Percentiles rank a stretch among this genome's conserved stretches.
Conservation (phyloP, 2,797 vertebrate genomes). For the Periparus ater region DNA sequence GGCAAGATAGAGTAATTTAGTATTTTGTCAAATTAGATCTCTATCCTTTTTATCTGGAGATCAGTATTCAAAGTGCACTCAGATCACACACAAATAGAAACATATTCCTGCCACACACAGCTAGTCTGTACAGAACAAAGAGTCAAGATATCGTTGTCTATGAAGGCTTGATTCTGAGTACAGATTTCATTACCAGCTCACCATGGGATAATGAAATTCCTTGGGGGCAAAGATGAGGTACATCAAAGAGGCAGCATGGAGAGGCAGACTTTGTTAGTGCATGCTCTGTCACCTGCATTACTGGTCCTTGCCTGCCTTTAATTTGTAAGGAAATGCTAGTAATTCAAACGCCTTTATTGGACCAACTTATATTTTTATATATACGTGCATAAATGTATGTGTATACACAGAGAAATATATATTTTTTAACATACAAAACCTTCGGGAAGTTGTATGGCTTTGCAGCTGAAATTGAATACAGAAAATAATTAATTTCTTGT, state of each 20-base stretch:
- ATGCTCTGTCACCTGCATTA: constrained; percentile 60
- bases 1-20: constrained; percentile 62
- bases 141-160: constrained; percentile 66
- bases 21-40: constrained; percentile 71
- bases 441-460: constrained; percentile 6
- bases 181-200: constrained; percentile 73
- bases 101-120: constrained; percentile 66
- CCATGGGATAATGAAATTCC: constrained; percentile 73
- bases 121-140: constrained; percentile 66
- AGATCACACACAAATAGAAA: constrained; percentile 64
- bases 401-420: background rate
- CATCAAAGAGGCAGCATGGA: constrained; percentile 67
- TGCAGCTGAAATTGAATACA: background rate
- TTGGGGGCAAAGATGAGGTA: constrained; percentile 68
- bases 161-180: constrained; percentile 70
- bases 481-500: constrained; percentile 8
- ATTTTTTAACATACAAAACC: background rate
- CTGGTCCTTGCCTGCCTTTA: constrained; percentile 66
- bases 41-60: constrained; percentile 64
- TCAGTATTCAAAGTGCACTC: constrained; percentile 64
- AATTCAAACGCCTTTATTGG: constrained; percentile 55
- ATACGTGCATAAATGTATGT: background rate
- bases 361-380: constrained; percentile 11
- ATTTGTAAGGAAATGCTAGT: constrained; percentile 68
- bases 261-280: constrained; percentile 65